Conservation (phyloP, 1,140 invertebrate genomes). For the Rhyacophila brunnea region DNA sequence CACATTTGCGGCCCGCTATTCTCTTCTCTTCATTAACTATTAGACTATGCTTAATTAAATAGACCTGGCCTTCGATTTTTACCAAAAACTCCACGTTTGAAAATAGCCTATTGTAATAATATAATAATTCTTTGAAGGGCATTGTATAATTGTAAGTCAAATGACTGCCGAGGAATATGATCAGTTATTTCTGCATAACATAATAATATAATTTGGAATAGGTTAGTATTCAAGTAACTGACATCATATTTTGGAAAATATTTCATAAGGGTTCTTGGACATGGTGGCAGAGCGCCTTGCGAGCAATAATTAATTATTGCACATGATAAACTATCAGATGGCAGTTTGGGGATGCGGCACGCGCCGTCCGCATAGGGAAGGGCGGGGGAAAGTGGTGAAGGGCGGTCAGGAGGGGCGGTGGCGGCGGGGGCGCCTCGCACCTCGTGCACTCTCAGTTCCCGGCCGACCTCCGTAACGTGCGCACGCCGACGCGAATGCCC, state of each 20-base stretch:
- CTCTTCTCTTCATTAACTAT: background rate
- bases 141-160: too few species aligned
- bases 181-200: too few species aligned
- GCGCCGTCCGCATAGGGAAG: constrained; percentile 5
- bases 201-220: too few species aligned
- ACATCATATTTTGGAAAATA: too few species aligned
- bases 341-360: constrained; percentile 18
- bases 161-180: too few species aligned
- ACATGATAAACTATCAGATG: constrained; percentile 16
- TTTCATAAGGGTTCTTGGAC: too few species aligned
- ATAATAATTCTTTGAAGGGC: too few species aligned
- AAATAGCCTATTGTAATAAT: too few species aligned
- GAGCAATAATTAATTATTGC: constrained; percentile 16
- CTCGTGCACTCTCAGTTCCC: constrained; percentile 24
- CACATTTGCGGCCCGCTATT: constrained; percentile 7
- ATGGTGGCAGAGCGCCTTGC: constrained; percentile 5
- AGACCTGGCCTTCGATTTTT: too few species aligned
- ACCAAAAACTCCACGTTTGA: too few species aligned
- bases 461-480: constrained; percentile 16
- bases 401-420: constrained; percentile 2
- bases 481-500: constrained; percentile 15
- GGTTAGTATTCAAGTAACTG: too few species aligned
- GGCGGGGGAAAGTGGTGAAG: background rate
- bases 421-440: constrained; percentile 2
- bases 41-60: too few species aligned